Evolutionary conservation across 2,797 vertebrate genomes (phyloP).

Genomic region (Propithecus deckenii): DNA sequence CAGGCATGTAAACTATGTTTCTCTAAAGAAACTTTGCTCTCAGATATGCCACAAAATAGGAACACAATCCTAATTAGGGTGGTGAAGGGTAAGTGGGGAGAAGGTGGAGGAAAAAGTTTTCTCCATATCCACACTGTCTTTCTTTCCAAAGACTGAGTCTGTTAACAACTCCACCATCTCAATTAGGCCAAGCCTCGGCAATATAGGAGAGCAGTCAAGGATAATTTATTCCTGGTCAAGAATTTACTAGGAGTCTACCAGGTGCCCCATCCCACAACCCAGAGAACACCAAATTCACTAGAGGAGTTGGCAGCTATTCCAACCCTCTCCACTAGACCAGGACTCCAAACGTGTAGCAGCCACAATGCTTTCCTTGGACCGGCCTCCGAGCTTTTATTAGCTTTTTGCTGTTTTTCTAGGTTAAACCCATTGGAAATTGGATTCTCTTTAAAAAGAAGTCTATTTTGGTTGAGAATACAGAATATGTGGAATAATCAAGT

Average conservation of each 20-base stretch:
- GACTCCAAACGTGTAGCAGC: constrained; percentile 69
- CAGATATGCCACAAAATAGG: not conserved
- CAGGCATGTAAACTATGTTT: constrained; percentile 6
- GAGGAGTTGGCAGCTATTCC: constrained; percentile 70
- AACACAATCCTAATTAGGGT: not conserved
- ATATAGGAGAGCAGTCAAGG: constrained; percentile 3
- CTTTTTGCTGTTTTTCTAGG: constrained; percentile 82
- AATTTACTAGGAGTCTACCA: constrained; percentile 40
- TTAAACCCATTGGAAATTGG: constrained; percentile 84
- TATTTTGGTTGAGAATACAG: constrained; percentile 83
- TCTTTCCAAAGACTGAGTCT: constrained; percentile 12
- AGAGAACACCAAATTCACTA: constrained; percentile 65
- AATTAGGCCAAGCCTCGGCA: constrained; percentile 25
- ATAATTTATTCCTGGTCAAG: constrained; percentile 49
- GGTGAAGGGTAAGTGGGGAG: not conserved
- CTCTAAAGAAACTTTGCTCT: constrained; percentile 3
- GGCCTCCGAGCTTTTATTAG: constrained; percentile 81
- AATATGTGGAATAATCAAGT: constrained; percentile 78
- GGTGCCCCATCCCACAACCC: constrained; percentile 47
- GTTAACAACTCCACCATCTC: not conserved
- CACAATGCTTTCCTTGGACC: constrained; percentile 84
- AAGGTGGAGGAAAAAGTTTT: not conserved
- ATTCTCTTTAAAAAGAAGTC: constrained; percentile 81
- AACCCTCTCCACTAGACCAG: constrained; percentile 68
- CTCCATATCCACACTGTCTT: not conserved